Evolutionary conservation across 2,113 vertebrate genomes (phyloP), one percentile per base, ranked within the genome.

Genomic region (Calidris pugnax): DNA sequence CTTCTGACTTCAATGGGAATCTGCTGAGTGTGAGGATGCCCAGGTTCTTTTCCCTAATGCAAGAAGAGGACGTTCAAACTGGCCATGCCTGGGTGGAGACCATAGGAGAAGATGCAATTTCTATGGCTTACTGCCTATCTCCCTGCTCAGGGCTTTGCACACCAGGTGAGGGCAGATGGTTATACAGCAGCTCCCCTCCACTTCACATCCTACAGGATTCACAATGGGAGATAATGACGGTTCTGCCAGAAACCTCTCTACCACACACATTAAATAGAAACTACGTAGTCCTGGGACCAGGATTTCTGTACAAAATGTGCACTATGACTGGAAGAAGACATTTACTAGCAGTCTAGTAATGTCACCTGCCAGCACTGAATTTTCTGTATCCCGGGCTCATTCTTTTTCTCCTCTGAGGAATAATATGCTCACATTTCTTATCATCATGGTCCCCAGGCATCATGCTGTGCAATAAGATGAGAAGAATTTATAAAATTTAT

Each of bases 401-500:
- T 71, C 27, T 35, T 77, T 69, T 23, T 55, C 18, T 51, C 11
- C 43, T 63, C 19, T 47, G 14, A 12, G 3, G 10, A 78, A 48
- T n/a, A 72, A 35, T 51, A 45, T 24, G 47, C 51, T 89, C 53
- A 35, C 43, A 22, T 75, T 68, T 66, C 48, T 87, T 93, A 37
- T 32, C 41, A 14, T 63, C 37, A 8, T 69, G 41, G 79, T 67
- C 48, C 72, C 39, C 41, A 88, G 56, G 37, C 67, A 78, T 47
- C 60, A 35, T 22, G 48, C 37, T 83, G 48, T 53, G 66, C 56
- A 48, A 33, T 82, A 92, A 84, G 60, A 94, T 72, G 69, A 68
- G 51, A 33, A 88, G 66, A 81, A 96, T 95, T 93, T 33, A 32
- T 83, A 86, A 92, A 66, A 92, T 71, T 76, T 82, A 66, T 43